Base-by-base conservation (phyloP, 2,888 invertebrate species). In the Morpho achilles region DNA sequence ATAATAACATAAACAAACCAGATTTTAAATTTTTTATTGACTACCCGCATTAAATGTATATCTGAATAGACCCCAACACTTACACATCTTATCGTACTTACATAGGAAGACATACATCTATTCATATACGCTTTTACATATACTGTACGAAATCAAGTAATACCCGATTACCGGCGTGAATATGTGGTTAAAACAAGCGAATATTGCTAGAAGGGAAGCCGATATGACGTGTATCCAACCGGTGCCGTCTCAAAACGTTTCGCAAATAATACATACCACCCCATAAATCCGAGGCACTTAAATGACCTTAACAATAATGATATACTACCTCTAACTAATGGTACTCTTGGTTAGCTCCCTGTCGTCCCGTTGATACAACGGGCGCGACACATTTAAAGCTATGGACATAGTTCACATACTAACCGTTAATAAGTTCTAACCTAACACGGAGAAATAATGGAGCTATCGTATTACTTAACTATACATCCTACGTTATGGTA, bases 391-490 rank as follows among this genome's bases (percentile, higher is more conserved):
- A 80, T 82, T 88, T 89, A 89, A 90, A 89, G 89, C 90, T 90
- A 90, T 90, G 88, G 89, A 89, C 89, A 87, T 86, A 83, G 87
- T 84, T 87, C 84, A 87, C 85, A 71, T 83, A 83, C 85, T 85
- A 87, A 81, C 76, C 72, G 75, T 80, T 82, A 80, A 73, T 80
- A 79, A 75, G 77, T 72, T 75, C 83, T 87, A 88, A 77, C 84
- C 87, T 87, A 88, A 86, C 85, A 84, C 79, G 85, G 85, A 87
- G 81, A 87, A 76, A 85, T 79, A 85, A 84, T 79, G 83, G 83
- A 84, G 81, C 80, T 84, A 85, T 84, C 74, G 75, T 86, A 85
- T 79, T 84, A 80, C 81, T 80, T 86, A 85, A 73, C 77, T 63
- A 67, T 65, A 79, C 79, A 77, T 77, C 77, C 83, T 87, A 87